Evolutionary conservation across 1,140 invertebrate genomes (phyloP), one percentile per base, ranked within the genome.

Genomic region (Portunus trituberculatus): DNA sequence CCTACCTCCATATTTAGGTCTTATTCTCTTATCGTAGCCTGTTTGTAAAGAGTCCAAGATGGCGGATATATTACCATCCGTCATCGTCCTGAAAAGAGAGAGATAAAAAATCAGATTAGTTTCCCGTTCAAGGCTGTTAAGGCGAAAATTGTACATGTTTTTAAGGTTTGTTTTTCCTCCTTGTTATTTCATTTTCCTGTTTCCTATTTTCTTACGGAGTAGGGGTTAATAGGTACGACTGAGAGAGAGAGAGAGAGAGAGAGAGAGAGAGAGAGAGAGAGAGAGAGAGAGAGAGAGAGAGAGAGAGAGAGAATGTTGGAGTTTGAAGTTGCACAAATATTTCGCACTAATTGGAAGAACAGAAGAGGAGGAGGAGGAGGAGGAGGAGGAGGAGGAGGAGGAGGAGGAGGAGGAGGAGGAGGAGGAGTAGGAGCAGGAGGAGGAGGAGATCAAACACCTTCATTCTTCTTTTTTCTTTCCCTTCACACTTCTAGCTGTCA

Each of bases 1-100:
- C 98, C 98, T 97, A 99, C 99, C 99, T 98, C 99, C 99, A 97
- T 99, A 99, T 97, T 99, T 99, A 97, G 99, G 99, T 97, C 99
- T 98, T 98, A 99, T 98, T 98, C 99, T 98, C 98, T 99, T 99
- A 98, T 99, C 99, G 97, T 99, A 99, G 97, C 98, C 99, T 97
- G 98, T 98, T 97, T 98, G 99, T 97, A 99, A 98, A 96, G 98
- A 98, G 97, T 99, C 98, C 97, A 99, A 97, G 97, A 99, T 99
- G 97, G 98, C 98, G 95, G 98, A 99, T 97, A 99, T 99, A 97
- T 99, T 99, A 96, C 98, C 98, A 97, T 98, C 98, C 96, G 96
- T 96, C 93, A 96, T 95, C 45, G 39, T 92, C 46, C 96, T 95
- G 93, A 1, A 91, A 93, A 93, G 95, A 94, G 32, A 96, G 39